Evolutionary conservation across 2,888 invertebrate species (phyloP), one percentile per base, ranked within the genome.

Genomic region (Rhingia rostrata): DNA sequence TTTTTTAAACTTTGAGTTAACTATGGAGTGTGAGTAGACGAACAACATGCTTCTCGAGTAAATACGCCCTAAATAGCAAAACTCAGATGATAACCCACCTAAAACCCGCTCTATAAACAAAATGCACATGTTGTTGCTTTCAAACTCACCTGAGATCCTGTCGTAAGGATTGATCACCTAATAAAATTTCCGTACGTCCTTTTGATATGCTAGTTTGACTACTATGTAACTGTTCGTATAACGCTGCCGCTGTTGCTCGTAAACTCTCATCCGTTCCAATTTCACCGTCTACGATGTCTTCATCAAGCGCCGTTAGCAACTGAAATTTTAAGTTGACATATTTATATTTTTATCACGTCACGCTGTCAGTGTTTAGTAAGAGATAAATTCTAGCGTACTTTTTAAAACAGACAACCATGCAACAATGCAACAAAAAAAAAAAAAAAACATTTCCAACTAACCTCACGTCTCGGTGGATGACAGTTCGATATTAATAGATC

Each of bases 131-230:
- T 6, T 41, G 6, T 41, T 41, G 9, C 14, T 47, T 30, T 9
- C 0, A 22, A n/a, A 88, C 88, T 90, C 72, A 92, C 92, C 91
- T 89, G 49, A 89, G 87, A 78, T 92, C 92, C 73, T 89, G 90
- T 72, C 91, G 88, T 86, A 91, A 85, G 86, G 88, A 88, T 88
- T 91, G 91, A 88, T 92, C 92, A 60, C 92, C 92, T 84, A 92
- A 87, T 87, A 92, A 89, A 87, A 92, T 88, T 88, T 92, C 92
- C 86, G 91, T 92, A 87, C 92, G 90, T 87, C 92, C 92, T 90
- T 91, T 92, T 91, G 91, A 91, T 91, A 91, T 91, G 91, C 91
- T 91, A 89, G 88, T 91, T 89, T 90, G 90, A 88, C 90, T 91
- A 84, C 88, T 88, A 87, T 88, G 88, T 88, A 89, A 87, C 72